A percentile compares a stretch with the other conserved stretches of the same genome.
Conservation (phyloP, 2,797 vertebrate genomes). For the Enteromius anoplus region DNA sequence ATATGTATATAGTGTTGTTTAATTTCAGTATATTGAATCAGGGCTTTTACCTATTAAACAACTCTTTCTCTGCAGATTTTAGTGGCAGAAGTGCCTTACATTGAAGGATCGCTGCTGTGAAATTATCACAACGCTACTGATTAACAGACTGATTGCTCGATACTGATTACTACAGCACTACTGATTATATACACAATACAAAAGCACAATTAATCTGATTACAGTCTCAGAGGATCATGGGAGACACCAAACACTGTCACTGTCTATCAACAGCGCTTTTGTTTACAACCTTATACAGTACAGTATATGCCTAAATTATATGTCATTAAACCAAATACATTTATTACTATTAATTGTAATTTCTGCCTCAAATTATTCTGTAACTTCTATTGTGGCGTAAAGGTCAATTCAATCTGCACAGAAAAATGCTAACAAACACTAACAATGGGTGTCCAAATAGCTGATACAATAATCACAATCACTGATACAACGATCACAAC, state of each 20-base stretch:
- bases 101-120: slow-evolving; percentile 1
- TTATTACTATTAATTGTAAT: background rate
- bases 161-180: slow-evolving; percentile 19
- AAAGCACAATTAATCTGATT: slow-evolving; percentile 26
- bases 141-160: slow-evolving; percentile 13
- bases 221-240: background rate
- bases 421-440: background rate
- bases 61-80: slow-evolving; percentile 1
- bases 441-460: background rate
- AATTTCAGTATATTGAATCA: background rate
- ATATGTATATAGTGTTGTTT: background rate
- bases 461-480: no score
- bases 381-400: background rate
- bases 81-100: background rate
- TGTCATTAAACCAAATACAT: background rate
- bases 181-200: slow-evolving; percentile 19
- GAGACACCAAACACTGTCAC: background rate
- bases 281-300: background rate
- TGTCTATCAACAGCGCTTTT: background rate
- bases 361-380: background rate
- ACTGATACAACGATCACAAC: no score
- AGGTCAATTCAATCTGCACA: background rate
- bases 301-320: background rate
- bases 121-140: slow-evolving; percentile 6
- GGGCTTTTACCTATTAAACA: background rate